These are phyloP conservation scores for Anticlea derivata DNA, from an alignment of 2,888 invertebrate genomes.

Conservation along the genomic window DNA sequence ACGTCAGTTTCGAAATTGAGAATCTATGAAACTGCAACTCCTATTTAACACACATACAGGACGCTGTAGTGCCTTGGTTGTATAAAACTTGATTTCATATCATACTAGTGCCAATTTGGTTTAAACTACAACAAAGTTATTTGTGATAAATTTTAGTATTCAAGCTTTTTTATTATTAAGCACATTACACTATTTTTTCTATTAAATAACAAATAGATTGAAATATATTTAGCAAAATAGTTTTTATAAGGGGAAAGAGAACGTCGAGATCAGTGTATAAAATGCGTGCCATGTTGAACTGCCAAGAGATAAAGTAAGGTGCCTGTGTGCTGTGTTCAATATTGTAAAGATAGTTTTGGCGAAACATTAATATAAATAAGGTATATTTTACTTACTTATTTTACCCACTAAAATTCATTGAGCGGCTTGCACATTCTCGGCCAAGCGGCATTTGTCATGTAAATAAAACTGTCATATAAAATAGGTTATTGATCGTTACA, in stretches of 20 bases:
- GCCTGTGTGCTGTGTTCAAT: slow-evolving; percentile 82
- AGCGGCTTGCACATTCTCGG: slow-evolving; percentile 17
- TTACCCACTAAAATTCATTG: slow-evolving; percentile 4
- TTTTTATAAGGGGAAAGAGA: slow-evolving; percentile 28
- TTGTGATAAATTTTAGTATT: slow-evolving; percentile 60
- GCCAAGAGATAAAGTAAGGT: slow-evolving; percentile 74
- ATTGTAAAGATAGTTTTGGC: slow-evolving; percentile 54
- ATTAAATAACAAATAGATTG: slow-evolving; percentile 37
- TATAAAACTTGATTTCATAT: too few species aligned
- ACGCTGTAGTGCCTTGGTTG: too few species aligned
- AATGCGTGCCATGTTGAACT: slow-evolving; percentile 72
- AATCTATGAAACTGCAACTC: too few species aligned
- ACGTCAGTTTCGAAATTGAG: too few species aligned
- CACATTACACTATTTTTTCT: slow-evolving; percentile 40
- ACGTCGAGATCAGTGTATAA: slow-evolving; percentile 44
- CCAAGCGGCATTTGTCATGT: background rate
- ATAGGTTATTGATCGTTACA: too few species aligned
- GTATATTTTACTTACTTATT: slow-evolving; percentile 13
- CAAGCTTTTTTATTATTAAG: slow-evolving; percentile 32
- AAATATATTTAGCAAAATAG: slow-evolving; percentile 26
- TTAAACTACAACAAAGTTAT: slow-evolving; percentile 51
- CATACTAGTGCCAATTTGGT: slow-evolving; percentile 44
- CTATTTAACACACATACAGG: too few species aligned
- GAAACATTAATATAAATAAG: slow-evolving; percentile 50
- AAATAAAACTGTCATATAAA: too few species aligned